A percentile compares a stretch with the other conserved stretches of the same genome.
These are phyloP conservation scores for Onthophagus taurus DNA, from an alignment of 1,140 invertebrate genomes.

Conservation along the genomic window DNA sequence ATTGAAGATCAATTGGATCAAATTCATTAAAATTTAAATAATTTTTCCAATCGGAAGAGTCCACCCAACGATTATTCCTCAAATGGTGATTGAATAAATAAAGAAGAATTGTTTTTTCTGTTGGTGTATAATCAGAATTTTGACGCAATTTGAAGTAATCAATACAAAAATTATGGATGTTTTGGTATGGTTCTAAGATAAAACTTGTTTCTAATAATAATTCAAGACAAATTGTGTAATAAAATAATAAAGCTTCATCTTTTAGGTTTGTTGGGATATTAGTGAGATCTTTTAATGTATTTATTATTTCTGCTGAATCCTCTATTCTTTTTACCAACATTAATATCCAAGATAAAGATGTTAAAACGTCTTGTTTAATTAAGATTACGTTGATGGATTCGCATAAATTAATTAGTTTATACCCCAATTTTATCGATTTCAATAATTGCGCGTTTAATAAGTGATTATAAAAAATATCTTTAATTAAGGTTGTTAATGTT, in stretches of 20 bases:
- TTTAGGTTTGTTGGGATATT: conserved; percentile 27
- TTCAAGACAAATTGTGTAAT: conserved; percentile 41
- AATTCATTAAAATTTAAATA: conserved; percentile 4
- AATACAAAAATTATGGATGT: conserved; percentile 25
- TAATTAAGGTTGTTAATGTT: too few relatives aligned
- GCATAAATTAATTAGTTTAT: conserved; percentile 36
- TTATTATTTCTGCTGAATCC: conserved; percentile 36
- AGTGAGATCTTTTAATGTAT: conserved; percentile 23
- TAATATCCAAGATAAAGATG: conserved; percentile 38
- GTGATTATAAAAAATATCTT: too few relatives aligned
- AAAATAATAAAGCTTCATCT: conserved; percentile 36
- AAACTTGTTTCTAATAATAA: conserved; percentile 41
- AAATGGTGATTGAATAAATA: conserved; percentile 16
- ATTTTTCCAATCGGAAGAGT: conserved; percentile 14
- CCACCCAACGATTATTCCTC: conserved; percentile 11
- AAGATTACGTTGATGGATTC: conserved; percentile 35
- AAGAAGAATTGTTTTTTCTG: conserved; percentile 14
- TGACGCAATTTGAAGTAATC: conserved; percentile 12
- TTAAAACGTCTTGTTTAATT: conserved; percentile 37
- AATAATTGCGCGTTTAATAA: conserved; percentile 33
- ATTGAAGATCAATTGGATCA: background rate
- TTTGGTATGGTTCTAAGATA: conserved; percentile 35
- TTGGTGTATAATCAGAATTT: background rate
- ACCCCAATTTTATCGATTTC: too few relatives aligned
- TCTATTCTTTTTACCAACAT: conserved; percentile 34